Evolutionary conservation across 2,797 vertebrate species (phyloP).

Genomic region (Pangasius krempfi): DNA sequence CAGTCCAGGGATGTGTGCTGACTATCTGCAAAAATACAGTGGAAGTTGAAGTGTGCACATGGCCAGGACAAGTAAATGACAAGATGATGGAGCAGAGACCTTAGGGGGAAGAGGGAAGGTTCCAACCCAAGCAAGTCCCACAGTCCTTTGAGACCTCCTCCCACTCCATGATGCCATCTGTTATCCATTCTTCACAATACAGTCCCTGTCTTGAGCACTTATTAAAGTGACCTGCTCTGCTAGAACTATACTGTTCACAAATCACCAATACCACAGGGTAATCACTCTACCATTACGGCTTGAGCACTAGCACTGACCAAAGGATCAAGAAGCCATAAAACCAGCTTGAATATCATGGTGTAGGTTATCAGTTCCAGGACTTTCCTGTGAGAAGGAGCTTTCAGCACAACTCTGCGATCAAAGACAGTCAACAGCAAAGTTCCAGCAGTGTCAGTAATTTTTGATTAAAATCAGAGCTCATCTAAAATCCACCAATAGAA

Average conservation of each 20-base stretch:
- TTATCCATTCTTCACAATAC: conserved; percentile 29
- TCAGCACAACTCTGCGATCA: too few relatives aligned
- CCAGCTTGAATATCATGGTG: background rate
- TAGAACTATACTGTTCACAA: background rate
- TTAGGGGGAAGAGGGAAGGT: conserved; percentile 13
- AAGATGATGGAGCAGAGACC: background rate
- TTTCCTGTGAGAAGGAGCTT: background rate
- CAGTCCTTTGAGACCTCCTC: conserved; percentile 34
- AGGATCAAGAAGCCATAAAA: background rate
- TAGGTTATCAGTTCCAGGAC: background rate
- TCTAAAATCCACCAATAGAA: background rate
- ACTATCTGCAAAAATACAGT: conserved; percentile 23
- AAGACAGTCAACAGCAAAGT: background rate
- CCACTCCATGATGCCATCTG: conserved; percentile 42
- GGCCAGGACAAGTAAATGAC: background rate
- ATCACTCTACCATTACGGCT: background rate
- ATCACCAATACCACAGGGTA: background rate
- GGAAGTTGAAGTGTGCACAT: conserved; percentile 28
- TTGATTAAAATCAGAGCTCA: background rate
- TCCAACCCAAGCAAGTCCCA: conserved; percentile 19
- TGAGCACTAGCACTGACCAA: background rate
- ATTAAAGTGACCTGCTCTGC: conserved; percentile 16
- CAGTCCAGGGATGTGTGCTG: conserved; percentile 2
- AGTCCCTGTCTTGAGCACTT: conserved; percentile 10
- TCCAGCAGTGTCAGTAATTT: background rate